These are phyloP conservation scores for Polyploca ridens DNA, from an alignment of 2,888 invertebrate genomes.

Conservation along the genomic window DNA sequence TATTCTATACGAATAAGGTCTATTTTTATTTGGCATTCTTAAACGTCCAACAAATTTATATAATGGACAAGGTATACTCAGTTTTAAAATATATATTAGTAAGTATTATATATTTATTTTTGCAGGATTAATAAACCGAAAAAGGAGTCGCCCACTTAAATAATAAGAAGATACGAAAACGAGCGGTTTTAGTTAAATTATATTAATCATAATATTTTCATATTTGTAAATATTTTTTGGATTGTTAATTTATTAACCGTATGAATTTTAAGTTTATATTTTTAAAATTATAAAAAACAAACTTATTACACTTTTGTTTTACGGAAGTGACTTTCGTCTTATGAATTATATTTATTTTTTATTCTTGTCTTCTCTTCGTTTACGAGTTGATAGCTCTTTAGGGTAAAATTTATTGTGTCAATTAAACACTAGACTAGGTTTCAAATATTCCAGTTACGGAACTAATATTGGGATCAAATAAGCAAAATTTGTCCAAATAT, in stretches of 20 bases:
- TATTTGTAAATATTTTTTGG: conserved; percentile 7
- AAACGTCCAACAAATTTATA: too few relatives aligned
- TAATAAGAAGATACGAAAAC: background rate
- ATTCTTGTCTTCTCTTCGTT: background rate
- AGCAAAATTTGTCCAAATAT: background rate
- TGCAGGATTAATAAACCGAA: conserved; percentile 2
- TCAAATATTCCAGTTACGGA: background rate
- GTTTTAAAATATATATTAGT: background rate
- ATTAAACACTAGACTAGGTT: background rate
- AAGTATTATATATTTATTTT: background rate
- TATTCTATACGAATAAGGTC: too few relatives aligned
- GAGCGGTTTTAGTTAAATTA: background rate
- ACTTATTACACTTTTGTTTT: background rate
- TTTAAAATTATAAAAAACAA: background rate
- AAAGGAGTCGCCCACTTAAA: background rate
- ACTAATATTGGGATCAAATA: too few relatives aligned
- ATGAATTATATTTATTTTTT: background rate
- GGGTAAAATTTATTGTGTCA: background rate
- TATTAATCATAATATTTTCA: background rate
- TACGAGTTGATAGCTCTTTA: background rate
- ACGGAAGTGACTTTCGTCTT: background rate
- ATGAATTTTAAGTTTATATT: background rate
- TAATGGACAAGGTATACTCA: too few relatives aligned
- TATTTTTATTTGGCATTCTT: too few relatives aligned
- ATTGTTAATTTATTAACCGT: conserved; percentile 6